These are phyloP conservation scores for Leucophenga montana DNA, from an alignment of 2,888 invertebrate genomes.

Conservation along the genomic window DNA sequence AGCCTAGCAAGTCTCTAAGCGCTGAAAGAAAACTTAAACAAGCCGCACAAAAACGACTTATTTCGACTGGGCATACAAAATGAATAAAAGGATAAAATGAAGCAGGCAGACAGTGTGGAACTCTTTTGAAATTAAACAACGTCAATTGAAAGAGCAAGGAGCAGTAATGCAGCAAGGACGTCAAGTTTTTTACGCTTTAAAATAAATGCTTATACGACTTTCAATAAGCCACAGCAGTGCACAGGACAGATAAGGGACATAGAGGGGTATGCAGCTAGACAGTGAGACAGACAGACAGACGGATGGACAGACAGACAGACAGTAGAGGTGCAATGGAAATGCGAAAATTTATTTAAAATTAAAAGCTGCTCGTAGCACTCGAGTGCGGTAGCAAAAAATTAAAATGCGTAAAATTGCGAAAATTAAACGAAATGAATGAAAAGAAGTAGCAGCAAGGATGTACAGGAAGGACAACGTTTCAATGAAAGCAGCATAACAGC, in stretches of 20 bases:
- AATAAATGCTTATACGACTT: slow-evolving; percentile 17
- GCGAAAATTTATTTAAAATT: background rate
- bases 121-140: slow-evolving; percentile 25
- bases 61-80: slow-evolving; percentile 2
- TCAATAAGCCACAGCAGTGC: slow-evolving; percentile 10
- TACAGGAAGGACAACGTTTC: no score
- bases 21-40: background rate
- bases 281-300: no score
- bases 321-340: background rate
- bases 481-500: no score
- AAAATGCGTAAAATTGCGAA: slow-evolving; percentile 1
- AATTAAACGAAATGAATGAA: background rate
- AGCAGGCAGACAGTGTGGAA: background rate
- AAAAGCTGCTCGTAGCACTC: background rate
- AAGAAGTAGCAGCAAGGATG: no score
- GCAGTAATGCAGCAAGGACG: background rate
- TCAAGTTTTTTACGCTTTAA: slow-evolving; percentile 6
- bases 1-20: no score
- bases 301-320: no score
- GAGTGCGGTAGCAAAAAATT: background rate
- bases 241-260: background rate
- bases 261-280: background rate
- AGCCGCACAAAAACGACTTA: slow-evolving; percentile 8
- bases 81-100: background rate
- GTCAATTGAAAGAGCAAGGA: background rate